Base-by-base conservation (phyloP, 1,140 invertebrate genomes). In the Cepaea nemoralis region DNA sequence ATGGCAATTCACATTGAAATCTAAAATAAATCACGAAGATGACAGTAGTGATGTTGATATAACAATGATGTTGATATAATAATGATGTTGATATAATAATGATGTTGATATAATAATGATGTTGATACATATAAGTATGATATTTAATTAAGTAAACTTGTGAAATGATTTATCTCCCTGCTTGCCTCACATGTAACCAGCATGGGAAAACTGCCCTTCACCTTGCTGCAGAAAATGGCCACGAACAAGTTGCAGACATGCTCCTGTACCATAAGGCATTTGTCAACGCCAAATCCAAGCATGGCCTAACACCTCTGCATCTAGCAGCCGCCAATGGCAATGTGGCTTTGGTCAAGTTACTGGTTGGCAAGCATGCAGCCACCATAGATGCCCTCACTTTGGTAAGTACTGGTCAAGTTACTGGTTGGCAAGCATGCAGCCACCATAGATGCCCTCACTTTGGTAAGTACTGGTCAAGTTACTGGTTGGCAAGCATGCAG, bases 261-360 rank as follows among this genome's bases (percentile, higher is more conserved):
- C 92, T 99, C n/a, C 92, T 99, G 27, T 95, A 96, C 76, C 96
- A 98, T 91, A 99, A 99, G 92, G 98, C 98, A 0, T 99, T 99
- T 91, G 99, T 99, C 70, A 99, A 99, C 92, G 93, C 93, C 63
- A 94, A 94, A 75, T 93, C 93, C 31, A 99, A 99, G 96, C 93
- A 97, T 94, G 94, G 94, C 0, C 89, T 94, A 82, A 94, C 94
- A 14, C 94, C 94, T 0, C 89, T 94, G 0, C 94, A 94, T 82
- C 84, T 94, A 63, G 98, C 98, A 0, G 97, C 98, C 0, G 95
- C 97, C 94, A 98, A 98, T 88, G 98, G 98, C 1, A 99, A 86
- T 81, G 90, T 88, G 74, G 85, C 86, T 40, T 80, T 91, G 24
- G 90, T 91, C 27, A 88, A 86, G 77, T 77, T 91, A 89, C 93